Evolutionary conservation across 2,888 invertebrate genomes (phyloP).

Genomic region (Mythimna albipuncta): DNA sequence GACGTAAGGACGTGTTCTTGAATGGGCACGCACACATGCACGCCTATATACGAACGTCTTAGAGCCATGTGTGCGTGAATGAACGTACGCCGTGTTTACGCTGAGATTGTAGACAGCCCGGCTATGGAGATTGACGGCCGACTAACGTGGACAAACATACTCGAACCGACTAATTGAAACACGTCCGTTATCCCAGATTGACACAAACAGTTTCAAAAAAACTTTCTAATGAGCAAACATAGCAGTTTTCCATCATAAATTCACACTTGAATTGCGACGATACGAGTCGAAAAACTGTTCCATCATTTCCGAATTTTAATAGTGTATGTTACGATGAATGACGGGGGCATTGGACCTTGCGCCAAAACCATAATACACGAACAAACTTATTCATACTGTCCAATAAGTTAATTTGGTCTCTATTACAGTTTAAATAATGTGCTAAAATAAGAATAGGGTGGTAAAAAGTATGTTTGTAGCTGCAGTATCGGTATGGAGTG

Average conservation of each 20-base stretch:
- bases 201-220: slow-evolving; percentile 73
- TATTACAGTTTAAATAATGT: slow-evolving; percentile 64
- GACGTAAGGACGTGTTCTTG: slow-evolving; percentile 86
- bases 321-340: slow-evolving; percentile 82
- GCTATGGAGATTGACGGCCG: slow-evolving; percentile 83
- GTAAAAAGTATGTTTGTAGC: slow-evolving; percentile 40
- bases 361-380: slow-evolving; percentile 83
- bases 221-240: slow-evolving; percentile 77
- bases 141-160: slow-evolving; percentile 77
- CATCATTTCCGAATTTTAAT: slow-evolving; percentile 89
- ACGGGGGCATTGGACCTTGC: slow-evolving; percentile 85
- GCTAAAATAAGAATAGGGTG: slow-evolving; percentile 48
- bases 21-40: slow-evolving; percentile 84
- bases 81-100: slow-evolving; percentile 81
- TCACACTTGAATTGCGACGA: slow-evolving; percentile 85
- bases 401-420: slow-evolving; percentile 63
- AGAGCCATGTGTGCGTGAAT: slow-evolving; percentile 77
- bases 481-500: slow-evolving; percentile 79
- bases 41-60: slow-evolving; percentile 65
- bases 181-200: slow-evolving; percentile 78
- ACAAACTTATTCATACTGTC: slow-evolving; percentile 55
- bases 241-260: slow-evolving; percentile 76
- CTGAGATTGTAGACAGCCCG: slow-evolving; percentile 72
- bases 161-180: slow-evolving; percentile 80
- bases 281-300: slow-evolving; percentile 82